phyloP scores from a whole-genome alignment of 2,797 vertebrate genomes.

The Pogonophryne albipinna region DNA sequence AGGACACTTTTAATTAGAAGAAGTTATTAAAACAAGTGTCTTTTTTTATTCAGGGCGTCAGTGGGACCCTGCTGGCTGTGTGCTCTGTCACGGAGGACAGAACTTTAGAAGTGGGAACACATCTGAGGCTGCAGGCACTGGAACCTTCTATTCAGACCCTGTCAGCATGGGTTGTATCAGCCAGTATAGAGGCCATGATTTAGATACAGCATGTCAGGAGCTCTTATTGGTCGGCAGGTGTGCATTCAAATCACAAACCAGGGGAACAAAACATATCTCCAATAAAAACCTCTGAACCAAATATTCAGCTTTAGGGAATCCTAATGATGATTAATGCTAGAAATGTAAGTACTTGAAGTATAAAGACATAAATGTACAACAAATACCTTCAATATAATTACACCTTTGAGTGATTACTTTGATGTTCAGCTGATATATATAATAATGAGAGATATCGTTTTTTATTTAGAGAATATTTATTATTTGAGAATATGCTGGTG shows the following conservation, averaged over 20 bases:
- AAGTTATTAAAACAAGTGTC: slow-evolving; percentile 43
- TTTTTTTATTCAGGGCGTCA: slow-evolving; percentile 51
- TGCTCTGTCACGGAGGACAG: slow-evolving; percentile 13
- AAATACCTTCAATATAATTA: too few relatives aligned
- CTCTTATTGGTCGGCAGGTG: background rate
- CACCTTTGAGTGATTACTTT: background rate
- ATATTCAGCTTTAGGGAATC: background rate
- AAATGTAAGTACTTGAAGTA: too few relatives aligned
- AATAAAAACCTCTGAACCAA: background rate
- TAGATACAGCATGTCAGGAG: background rate
- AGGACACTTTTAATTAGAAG: slow-evolving; percentile 40
- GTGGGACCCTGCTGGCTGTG: slow-evolving; percentile 25
- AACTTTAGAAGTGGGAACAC: background rate
- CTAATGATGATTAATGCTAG: background rate
- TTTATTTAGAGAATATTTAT: background rate
- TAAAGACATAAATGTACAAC: too few relatives aligned
- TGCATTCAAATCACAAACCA: background rate
- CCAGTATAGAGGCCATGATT: background rate
- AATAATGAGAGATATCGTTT: background rate
- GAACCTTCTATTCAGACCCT: background rate
- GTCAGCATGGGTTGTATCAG: background rate
- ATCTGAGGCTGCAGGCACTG: background rate
- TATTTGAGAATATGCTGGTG: too few relatives aligned
- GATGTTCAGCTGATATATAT: background rate
- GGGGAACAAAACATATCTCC: background rate